A percentile compares a stretch with the other conserved stretches of the same genome.
These are phyloP conservation scores for Paraescarpia echinospica DNA, from an alignment of 1,140 invertebrate genomes.

Conservation along the genomic window DNA sequence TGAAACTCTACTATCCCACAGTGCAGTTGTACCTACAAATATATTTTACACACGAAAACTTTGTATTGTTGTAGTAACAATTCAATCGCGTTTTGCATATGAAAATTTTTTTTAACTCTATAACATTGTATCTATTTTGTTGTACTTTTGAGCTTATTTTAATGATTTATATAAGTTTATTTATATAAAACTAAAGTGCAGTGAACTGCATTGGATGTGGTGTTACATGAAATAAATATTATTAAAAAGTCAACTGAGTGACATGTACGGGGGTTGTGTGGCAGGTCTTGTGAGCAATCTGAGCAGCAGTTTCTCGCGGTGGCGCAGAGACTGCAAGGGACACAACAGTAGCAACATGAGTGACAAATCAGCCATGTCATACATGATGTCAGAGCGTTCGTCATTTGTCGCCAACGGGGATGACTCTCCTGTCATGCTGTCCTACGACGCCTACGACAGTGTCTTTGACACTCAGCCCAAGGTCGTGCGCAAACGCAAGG, in stretches of 20 bases:
- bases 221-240: too few species aligned
- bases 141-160: too few species aligned
- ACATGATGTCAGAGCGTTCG: background rate
- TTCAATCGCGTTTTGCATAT: too few species aligned
- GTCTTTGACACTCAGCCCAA: conserved; percentile 41
- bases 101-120: too few species aligned
- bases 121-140: too few species aligned
- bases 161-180: too few species aligned
- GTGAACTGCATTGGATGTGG: too few species aligned
- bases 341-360: conserved; percentile 41
- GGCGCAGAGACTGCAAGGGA: conserved; percentile 41
- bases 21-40: background rate
- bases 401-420: background rate
- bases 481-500: conserved; percentile 47
- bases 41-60: background rate
- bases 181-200: too few species aligned
- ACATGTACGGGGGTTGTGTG: background rate
- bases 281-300: conserved; percentile 52
- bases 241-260: background rate
- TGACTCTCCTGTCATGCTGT: background rate
- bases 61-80: too few species aligned
- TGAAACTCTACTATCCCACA: background rate
- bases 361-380: conserved; percentile 24
- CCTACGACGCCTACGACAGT: conserved; percentile 1
- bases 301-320: conserved; percentile 47